Evolutionary conservation across 2,888 invertebrate genomes (phyloP).

Genomic region (Nipponacmea schrenckii): DNA sequence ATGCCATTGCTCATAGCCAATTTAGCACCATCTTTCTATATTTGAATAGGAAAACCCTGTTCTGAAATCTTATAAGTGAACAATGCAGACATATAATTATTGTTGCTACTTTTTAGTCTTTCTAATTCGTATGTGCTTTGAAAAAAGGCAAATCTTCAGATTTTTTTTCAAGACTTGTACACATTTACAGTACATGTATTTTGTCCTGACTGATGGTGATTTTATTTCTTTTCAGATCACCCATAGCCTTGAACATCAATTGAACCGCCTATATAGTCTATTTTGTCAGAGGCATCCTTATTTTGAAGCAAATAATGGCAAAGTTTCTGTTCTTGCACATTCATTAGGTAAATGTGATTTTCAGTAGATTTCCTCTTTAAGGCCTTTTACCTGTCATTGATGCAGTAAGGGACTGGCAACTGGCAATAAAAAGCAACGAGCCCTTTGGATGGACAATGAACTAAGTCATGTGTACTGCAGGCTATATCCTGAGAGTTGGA

Average conservation of each 20-base stretch:
- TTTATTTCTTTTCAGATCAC: constrained; percentile 69
- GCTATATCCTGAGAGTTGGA: too few relatives aligned
- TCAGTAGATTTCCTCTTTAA: background rate
- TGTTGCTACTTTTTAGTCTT: background rate
- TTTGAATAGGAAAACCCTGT: background rate
- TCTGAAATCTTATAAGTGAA: background rate
- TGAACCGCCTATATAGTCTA: constrained; percentile 73
- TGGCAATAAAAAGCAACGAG: too few relatives aligned
- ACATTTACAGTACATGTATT: too few relatives aligned
- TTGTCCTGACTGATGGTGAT: background rate
- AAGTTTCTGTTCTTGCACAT: constrained; percentile 77
- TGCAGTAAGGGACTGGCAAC: background rate
- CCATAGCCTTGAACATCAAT: constrained; percentile 74
- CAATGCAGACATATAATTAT: background rate
- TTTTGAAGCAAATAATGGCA: constrained; percentile 73
- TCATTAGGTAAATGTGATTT: constrained; percentile 71
- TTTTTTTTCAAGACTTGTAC: too few relatives aligned
- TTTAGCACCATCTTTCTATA: background rate
- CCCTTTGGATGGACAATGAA: background rate
- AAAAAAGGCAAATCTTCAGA: too few relatives aligned
- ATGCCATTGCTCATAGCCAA: background rate
- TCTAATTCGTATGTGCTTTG: too few relatives aligned
- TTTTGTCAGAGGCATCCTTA: constrained; percentile 75
- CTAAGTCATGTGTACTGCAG: too few relatives aligned
- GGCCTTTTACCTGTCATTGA: background rate